Base-by-base conservation (phyloP, 2,888 invertebrate species). In the Archaeoteleia sp. region DNA sequence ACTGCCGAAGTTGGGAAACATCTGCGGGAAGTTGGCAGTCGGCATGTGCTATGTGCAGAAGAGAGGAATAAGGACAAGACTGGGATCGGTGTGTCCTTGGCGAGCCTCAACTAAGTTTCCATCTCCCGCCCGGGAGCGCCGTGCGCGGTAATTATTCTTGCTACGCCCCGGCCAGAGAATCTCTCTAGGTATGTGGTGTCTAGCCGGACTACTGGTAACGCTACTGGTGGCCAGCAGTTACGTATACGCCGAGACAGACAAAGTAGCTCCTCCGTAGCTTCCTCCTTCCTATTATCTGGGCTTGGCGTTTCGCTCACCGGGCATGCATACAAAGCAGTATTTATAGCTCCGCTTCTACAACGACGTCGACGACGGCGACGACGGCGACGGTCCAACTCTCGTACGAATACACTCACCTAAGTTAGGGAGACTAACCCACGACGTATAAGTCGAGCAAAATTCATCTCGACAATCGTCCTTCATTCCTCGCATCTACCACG, bases 271-370 rank as follows among this genome's bases (percentile, higher is more conserved):
- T 67, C 71, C 46, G 51, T 67, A 39, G 48, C 66, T 54, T 54
- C 53, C 75, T 73, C 49, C 74, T 72, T 72, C 73, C 78, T 75
- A 79, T 80, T 78, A 79, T 78, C 74, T 71, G 73, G 71, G 76
- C 75, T 73, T 75, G 76, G 71, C 74, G 45, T 45, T 65, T 57
- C 63, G 51, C 57, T 65, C 57, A 45, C 57, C 71, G 71, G 70
- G 65, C 75, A 72, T 78, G 78, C 78, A 78, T 80, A 79, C 78
- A 78, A 80, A 80, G 72, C 75, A 74, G 75, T 80, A 79, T 80
- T 80, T 80, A 80, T 80, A 71, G 68, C 71, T 58, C 32, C 35
- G 57, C 49, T 60, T 60, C 60, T 43, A 60, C 17, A 14, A 60
- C 60, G 15, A 58, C 48, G 25, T n/a, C n/a, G n/a, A 20, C 20